Percentiles rank a stretch among this genome's conserved stretches.
These are phyloP conservation scores for Danionella cerebrum DNA, from an alignment of 2,113 vertebrate genomes.

Conservation along the genomic window DNA sequence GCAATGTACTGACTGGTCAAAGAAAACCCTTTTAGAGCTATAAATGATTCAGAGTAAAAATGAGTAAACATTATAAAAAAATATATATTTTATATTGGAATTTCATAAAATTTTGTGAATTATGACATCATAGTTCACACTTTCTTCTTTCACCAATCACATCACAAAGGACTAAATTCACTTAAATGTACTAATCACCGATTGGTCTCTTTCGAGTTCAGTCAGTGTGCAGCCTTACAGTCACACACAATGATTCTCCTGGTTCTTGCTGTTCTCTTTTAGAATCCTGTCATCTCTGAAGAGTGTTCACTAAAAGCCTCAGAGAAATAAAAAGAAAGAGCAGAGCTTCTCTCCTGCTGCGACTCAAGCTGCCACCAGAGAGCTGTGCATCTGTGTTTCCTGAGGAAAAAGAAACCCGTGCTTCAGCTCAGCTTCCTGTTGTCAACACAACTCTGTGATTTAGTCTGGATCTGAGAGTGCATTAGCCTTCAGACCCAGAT, in stretches of 20 bases:
- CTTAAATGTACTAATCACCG: conserved; percentile 9
- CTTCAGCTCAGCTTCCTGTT: not conserved
- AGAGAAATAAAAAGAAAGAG: not conserved
- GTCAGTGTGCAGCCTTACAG: not conserved
- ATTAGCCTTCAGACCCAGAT: not conserved
- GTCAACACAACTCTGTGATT: not conserved
- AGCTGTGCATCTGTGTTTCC: conserved; percentile 7
- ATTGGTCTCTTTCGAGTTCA: conserved; percentile 1
- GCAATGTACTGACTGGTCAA: no score
- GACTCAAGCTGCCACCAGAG: conserved; percentile 1
- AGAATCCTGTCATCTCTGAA: conserved; percentile 1
- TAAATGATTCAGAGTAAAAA: no score
- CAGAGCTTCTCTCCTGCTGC: not conserved
- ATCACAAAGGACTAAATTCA: not conserved
- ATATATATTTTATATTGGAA: no score
- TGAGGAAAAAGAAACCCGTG: not conserved
- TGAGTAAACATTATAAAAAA: no score
- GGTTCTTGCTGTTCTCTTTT: not conserved
- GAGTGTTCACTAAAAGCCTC: conserved; percentile 12
- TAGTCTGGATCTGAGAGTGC: not conserved
- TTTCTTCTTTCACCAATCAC: not conserved
- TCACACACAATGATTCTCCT: conserved; percentile 17
- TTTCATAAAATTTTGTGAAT: no score
- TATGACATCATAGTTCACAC: no score
- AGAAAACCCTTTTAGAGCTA: no score